Conservation (phyloP, 2,797 vertebrate genomes). For the Notolabrus celidotus region DNA sequence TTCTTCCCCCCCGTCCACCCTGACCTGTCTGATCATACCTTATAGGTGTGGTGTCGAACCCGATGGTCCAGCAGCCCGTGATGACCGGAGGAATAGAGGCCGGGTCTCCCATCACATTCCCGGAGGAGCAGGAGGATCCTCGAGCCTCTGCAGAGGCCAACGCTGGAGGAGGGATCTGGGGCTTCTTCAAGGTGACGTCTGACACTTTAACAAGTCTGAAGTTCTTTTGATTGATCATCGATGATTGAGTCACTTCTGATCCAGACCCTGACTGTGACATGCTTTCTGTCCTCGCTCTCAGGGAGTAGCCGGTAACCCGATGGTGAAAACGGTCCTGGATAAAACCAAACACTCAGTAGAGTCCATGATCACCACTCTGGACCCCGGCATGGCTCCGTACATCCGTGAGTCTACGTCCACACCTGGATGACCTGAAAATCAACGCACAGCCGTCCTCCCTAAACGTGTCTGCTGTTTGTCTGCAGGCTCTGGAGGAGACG, state of each 20-base stretch:
- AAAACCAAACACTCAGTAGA: conserved; percentile 97
- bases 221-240: no score
- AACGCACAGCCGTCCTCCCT: no score
- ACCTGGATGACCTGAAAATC: no score
- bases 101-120: conserved; percentile 94
- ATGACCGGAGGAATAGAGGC: conserved; percentile 79
- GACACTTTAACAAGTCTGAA: no score
- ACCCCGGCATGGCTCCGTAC: conserved; percentile 98
- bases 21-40: not conserved
- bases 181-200: conserved; percentile 92
- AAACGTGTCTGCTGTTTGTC: not conserved
- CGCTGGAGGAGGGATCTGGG: conserved; percentile 91
- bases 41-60: conserved; percentile 85
- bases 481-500: conserved; percentile 93
- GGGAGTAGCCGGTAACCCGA: conserved; percentile 94
- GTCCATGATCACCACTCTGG: conserved; percentile 97
- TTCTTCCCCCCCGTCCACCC: no score
- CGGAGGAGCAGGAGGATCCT: conserved; percentile 93
- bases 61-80: conserved; percentile 88
- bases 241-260: no score
- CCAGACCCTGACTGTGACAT: not conserved
- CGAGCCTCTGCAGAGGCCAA: conserved; percentile 70
- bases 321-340: conserved; percentile 95
- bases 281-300: conserved; percentile 59
- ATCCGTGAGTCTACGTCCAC: conserved; percentile 88